Evolutionary conservation across 2,113 vertebrate genomes (phyloP).

Genomic region (Dromas ardeola): DNA sequence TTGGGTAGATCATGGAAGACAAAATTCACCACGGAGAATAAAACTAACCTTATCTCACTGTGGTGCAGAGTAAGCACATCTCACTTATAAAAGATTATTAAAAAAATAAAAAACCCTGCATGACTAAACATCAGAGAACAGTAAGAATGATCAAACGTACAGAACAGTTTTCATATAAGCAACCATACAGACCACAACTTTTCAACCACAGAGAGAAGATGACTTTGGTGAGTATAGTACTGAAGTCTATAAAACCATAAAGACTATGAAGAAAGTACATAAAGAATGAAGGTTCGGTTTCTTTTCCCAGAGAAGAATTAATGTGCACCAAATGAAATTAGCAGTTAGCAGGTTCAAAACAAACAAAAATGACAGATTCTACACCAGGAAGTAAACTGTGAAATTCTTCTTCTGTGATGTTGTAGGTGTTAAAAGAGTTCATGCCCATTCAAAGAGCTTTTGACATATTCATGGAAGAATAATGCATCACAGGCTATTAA

Average conservation of each 20-base stretch:
- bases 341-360: not conserved
- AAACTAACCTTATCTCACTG: not conserved
- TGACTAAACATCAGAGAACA: not conserved
- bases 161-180: not conserved
- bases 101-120: not conserved
- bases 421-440: not conserved
- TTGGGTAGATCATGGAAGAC: not conserved
- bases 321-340: not conserved
- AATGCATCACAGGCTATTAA: not conserved
- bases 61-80: not conserved
- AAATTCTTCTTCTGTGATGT: not conserved
- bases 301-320: not conserved
- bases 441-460: not conserved
- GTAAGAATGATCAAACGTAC: not conserved
- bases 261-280: not conserved
- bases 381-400: not conserved
- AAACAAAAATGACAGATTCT: not conserved
- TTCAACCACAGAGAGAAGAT: not conserved
- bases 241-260: not conserved
- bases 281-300: not conserved
- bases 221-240: not conserved
- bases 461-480: not conserved
- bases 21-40: not conserved
- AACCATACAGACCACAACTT: not conserved
- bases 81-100: not conserved